These are phyloP conservation scores for Drosophila barbarae DNA, from an alignment of 2,888 invertebrate genomes.

Conservation along the genomic window DNA sequence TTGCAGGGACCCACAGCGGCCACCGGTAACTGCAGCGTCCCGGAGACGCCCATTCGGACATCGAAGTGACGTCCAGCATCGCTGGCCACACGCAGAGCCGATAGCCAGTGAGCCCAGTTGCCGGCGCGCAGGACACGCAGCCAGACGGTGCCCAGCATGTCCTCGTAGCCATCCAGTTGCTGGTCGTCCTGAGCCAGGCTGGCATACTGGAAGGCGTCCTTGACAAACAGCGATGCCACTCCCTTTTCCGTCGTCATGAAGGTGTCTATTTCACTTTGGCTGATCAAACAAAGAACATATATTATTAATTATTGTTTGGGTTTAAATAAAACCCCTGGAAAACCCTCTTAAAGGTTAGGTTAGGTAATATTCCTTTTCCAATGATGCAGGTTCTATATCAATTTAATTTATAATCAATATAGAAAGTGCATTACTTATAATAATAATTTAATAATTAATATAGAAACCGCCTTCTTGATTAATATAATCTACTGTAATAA, in stretches of 20 bases:
- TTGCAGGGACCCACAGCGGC: slow-evolving; percentile 25
- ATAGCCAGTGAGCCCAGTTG: slow-evolving; percentile 48
- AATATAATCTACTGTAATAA: neutral
- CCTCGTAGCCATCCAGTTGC: slow-evolving; percentile 11
- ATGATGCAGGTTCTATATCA: too few relatives aligned
- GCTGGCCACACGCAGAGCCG: slow-evolving; percentile 37
- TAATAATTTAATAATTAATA: neutral
- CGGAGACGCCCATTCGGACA: slow-evolving; percentile 51
- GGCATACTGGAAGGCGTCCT: slow-evolving; percentile 22
- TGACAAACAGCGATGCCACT: slow-evolving; percentile 30
- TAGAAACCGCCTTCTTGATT: neutral
- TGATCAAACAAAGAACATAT: neutral
- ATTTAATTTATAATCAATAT: too few relatives aligned
- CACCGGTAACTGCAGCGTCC: slow-evolving; percentile 19
- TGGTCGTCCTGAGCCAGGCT: slow-evolving; percentile 40
- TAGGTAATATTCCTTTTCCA: too few relatives aligned
- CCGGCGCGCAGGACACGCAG: slow-evolving; percentile 43
- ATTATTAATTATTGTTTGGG: neutral
- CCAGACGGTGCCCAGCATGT: slow-evolving; percentile 46
- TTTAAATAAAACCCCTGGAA: neutral
- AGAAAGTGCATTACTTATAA: too few relatives aligned
- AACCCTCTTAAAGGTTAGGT: too few relatives aligned
- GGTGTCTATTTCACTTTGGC: neutral
- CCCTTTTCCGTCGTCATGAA: slow-evolving; percentile 17
- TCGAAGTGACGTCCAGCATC: slow-evolving; percentile 26